Conservation (phyloP, 2,113 vertebrate genomes). For the Triplophysa siluroides region DNA sequence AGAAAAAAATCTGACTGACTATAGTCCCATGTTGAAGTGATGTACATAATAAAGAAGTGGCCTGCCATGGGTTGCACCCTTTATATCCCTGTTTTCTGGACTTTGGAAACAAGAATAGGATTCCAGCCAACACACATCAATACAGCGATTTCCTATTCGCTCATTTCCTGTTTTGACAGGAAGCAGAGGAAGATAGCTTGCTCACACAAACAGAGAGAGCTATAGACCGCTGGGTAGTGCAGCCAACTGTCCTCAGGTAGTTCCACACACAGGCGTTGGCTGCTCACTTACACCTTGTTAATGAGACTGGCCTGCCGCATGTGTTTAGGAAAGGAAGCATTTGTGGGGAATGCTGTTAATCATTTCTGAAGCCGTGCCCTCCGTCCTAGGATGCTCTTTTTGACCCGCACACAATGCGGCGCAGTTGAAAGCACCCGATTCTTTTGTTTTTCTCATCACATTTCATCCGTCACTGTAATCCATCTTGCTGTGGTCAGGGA, state of each 20-base stretch:
- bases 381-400: slow-evolving; percentile 64
- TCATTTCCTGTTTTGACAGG: slow-evolving; percentile 59
- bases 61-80: slow-evolving; percentile 38
- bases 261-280: background rate
- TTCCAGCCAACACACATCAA: slow-evolving; percentile 43
- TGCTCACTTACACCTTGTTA: slow-evolving; percentile 36
- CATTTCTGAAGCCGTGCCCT: slow-evolving; percentile 65
- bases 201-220: slow-evolving; percentile 11
- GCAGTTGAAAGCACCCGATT: slow-evolving; percentile 59
- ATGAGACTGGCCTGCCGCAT: slow-evolving; percentile 55
- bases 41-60: slow-evolving; percentile 42
- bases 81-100: slow-evolving; percentile 40
- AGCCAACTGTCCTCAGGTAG: slow-evolving; percentile 40
- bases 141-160: slow-evolving; percentile 51
- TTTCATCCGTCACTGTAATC: slow-evolving; percentile 66
- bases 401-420: slow-evolving; percentile 68
- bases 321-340: slow-evolving; percentile 73
- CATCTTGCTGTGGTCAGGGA: slow-evolving; percentile 55
- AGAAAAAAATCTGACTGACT: background rate
- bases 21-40: slow-evolving; percentile 38
- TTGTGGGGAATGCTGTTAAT: slow-evolving; percentile 69
- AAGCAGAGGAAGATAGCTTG: slow-evolving; percentile 46
- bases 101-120: slow-evolving; percentile 38
- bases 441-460: slow-evolving; percentile 62
- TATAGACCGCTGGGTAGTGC: slow-evolving; percentile 5